These are phyloP conservation scores for Mythimna albipuncta DNA, from an alignment of 2,888 invertebrate species.

Conservation along the genomic window DNA sequence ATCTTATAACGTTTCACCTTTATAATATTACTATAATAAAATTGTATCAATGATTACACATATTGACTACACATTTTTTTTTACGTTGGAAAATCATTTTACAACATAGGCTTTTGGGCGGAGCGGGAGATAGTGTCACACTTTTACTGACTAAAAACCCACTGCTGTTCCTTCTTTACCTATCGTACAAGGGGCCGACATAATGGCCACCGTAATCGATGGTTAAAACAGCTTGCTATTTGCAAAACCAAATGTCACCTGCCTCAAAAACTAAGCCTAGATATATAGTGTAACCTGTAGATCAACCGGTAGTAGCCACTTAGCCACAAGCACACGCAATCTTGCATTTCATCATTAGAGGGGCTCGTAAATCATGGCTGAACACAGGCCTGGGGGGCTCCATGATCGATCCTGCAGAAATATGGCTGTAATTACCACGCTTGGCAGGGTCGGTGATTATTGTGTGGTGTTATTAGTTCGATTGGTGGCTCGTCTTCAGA, in stretches of 20 bases:
- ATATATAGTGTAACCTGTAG: background rate
- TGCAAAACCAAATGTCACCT: background rate
- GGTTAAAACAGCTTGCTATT: background rate
- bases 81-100: too few species aligned
- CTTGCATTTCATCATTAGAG: slow-evolving; percentile 54
- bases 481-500: slow-evolving; percentile 38
- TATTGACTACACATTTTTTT: background rate
- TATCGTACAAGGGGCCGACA: background rate
- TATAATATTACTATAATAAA: too few species aligned
- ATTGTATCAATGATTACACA: background rate
- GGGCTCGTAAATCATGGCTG: slow-evolving; percentile 53
- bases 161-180: too few species aligned
- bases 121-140: too few species aligned
- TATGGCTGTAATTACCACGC: slow-evolving; percentile 53
- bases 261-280: background rate
- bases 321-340: slow-evolving; percentile 48
- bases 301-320: slow-evolving; percentile 32
- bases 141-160: too few species aligned
- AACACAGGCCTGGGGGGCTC: slow-evolving; percentile 42
- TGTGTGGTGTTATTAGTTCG: slow-evolving; percentile 40
- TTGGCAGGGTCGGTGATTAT: slow-evolving; percentile 43
- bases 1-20: too few species aligned
- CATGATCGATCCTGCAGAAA: slow-evolving; percentile 55
- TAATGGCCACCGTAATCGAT: background rate
- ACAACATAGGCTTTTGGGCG: too few species aligned